phyloP scores from a whole-genome alignment of 2,888 invertebrate genomes.

The Therioaphis trifolii region DNA sequence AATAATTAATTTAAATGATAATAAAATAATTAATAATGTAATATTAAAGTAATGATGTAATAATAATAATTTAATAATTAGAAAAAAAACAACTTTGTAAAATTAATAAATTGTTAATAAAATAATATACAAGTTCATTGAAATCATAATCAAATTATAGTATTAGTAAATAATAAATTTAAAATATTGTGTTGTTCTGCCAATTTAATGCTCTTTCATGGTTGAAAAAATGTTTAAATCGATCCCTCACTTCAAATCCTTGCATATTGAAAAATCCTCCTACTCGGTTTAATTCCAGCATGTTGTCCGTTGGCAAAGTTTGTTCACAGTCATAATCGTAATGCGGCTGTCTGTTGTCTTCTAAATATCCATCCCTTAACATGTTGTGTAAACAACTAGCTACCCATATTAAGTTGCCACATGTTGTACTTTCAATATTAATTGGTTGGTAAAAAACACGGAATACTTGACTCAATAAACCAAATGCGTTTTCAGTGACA shows the following conservation, averaged over 20 bases:
- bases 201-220: not conserved
- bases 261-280: not conserved
- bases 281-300: not conserved
- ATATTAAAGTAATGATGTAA: constrained; percentile 1
- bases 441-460: constrained; percentile 63
- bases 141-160: constrained; percentile 17
- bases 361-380: constrained; percentile 24
- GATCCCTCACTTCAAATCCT: constrained; percentile 1
- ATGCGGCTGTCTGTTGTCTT: not conserved
- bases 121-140: constrained; percentile 20
- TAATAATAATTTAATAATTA: constrained; percentile 3
- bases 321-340: not conserved
- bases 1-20: too few relatives aligned
- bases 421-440: constrained; percentile 22
- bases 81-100: too few relatives aligned
- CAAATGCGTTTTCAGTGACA: constrained; percentile 64
- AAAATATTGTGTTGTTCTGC: constrained; percentile 6
- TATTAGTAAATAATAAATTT: constrained; percentile 17
- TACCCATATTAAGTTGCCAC: constrained; percentile 16
- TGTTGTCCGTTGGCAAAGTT: not conserved
- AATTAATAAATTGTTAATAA: constrained; percentile 6
- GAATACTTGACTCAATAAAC: constrained; percentile 63
- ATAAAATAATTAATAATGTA: not conserved
- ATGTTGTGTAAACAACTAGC: constrained; percentile 23
- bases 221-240: constrained; percentile 6